phyloP scores from a whole-genome alignment of 1,140 invertebrate genomes.

The Pteromalus puparum region DNA sequence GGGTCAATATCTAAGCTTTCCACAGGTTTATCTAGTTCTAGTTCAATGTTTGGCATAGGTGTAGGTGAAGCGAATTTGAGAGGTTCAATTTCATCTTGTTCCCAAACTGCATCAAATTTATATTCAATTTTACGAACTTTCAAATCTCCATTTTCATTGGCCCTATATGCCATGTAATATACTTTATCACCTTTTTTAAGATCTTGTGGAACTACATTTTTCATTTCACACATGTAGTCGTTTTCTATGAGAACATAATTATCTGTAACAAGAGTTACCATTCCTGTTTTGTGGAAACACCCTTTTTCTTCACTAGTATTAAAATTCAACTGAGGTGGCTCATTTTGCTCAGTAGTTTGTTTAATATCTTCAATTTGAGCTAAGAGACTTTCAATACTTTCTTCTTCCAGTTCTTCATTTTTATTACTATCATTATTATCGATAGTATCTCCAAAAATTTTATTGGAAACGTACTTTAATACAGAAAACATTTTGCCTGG shows the following conservation, averaged over 20 bases:
- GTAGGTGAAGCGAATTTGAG: too few species aligned
- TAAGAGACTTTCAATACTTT: constrained; percentile 18
- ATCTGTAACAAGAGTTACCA: constrained; percentile 56
- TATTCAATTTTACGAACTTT: constrained; percentile 65
- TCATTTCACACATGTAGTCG: constrained; percentile 60
- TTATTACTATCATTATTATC: not conserved
- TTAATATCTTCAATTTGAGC: constrained; percentile 33
- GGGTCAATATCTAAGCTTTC: not conserved
- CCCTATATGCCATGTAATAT: constrained; percentile 61
- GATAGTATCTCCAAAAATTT: not conserved
- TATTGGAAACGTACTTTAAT: not conserved
- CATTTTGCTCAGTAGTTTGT: not conserved
- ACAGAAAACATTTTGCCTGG: constrained; percentile 37
- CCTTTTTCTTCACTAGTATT: constrained; percentile 48
- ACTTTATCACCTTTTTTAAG: constrained; percentile 64
- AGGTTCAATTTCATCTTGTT: constrained; percentile 31
- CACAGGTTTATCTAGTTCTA: not conserved
- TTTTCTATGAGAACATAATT: constrained; percentile 65
- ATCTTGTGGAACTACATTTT: constrained; percentile 48
- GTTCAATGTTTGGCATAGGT: not conserved
- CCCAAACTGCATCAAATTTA: constrained; percentile 53
- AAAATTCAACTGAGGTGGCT: constrained; percentile 6
- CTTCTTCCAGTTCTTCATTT: not conserved
- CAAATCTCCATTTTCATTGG: constrained; percentile 55
- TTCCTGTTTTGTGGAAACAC: constrained; percentile 64